Evolutionary conservation across 1,140 invertebrate genomes (phyloP), one percentile per base, ranked within the genome.

Genomic region (Aphelinus atriplicis): DNA sequence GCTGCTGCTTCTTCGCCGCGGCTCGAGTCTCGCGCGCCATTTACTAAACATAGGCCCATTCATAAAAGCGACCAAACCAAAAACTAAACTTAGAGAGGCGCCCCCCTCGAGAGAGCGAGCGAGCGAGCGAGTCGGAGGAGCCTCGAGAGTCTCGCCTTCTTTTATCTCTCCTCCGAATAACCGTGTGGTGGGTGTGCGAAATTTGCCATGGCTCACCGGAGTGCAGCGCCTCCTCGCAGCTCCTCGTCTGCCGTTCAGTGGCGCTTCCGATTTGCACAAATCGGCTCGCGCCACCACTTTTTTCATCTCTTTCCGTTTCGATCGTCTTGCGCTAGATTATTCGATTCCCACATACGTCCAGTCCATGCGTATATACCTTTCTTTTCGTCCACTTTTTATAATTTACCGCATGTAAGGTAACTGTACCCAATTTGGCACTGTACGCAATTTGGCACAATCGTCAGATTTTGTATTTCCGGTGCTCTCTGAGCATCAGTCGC

Each of bases 41-140:
- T 82, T 79, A 82, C 79, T 83, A 81, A 80, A 82, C 81, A 81
- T 81, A 82, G 81, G 76, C 66, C 78, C 81, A 84, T 84, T 84
- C 80, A 82, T 81, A 80, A 82, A 79, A 78, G 9, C 78, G 76
- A 60, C 70, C 77, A 80, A 80, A 79, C 74, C 73, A 78, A 71
- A 71, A 79, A 78, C 78, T 78, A 79, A 79, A 79, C 79, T 79
- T 78, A 79, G 76, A 26, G 26, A 66, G 78, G 69, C 69, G 76
- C 76, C 68, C 53, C 43, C 60, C 53, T 61, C 45, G 26, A 26
- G 26, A 26, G 26, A 26, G 26, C 26, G 26, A 26, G 26, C 26
- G 26, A 26, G 26, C 26, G 26, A 26, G 26, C 26, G 26, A 26
- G 26, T 26, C 26, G 26, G 26, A 26, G 26, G 26, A 26, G 26